phyloP scores from a whole-genome alignment of 2,113 vertebrate genomes.

The Pogonocichla stellata region DNA sequence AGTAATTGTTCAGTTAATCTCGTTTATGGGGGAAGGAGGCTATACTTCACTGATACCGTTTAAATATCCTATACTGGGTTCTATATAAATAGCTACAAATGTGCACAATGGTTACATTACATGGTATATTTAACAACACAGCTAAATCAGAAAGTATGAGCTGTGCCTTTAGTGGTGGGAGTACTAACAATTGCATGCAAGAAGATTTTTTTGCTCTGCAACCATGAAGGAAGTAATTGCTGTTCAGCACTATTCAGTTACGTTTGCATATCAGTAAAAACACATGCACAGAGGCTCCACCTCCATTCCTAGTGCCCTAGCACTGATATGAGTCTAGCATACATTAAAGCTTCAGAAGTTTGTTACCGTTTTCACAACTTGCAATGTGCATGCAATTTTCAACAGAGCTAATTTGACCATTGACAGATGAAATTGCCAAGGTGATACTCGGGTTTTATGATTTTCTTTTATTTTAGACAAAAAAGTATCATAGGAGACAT shows the following conservation, averaged over 20 bases:
- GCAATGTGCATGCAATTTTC: neutral
- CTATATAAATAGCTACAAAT: constrained; percentile 60
- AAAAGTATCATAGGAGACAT: neutral
- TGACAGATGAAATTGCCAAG: neutral
- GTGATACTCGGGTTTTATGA: neutral
- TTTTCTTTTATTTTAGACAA: neutral
- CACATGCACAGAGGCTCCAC: constrained; percentile 28
- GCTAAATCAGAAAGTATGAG: constrained; percentile 41
- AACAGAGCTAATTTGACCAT: neutral
- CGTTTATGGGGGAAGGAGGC: constrained; percentile 33
- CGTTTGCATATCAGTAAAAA: constrained; percentile 66
- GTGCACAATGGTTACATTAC: constrained; percentile 63
- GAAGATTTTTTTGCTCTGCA: constrained; percentile 69
- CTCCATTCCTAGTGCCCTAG: constrained; percentile 30
- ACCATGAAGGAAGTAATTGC: constrained; percentile 69
- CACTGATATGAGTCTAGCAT: constrained; percentile 29
- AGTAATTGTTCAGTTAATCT: constrained; percentile 64
- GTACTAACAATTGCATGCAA: constrained; percentile 48
- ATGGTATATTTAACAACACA: constrained; percentile 68
- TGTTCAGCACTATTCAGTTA: constrained; percentile 53
- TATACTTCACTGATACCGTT: constrained; percentile 57
- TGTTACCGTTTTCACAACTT: neutral
- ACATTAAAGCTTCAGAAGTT: constrained; percentile 38
- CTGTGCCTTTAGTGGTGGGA: constrained; percentile 33
- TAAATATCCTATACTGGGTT: constrained; percentile 50